phyloP scores from a whole-genome alignment of 2,888 invertebrate species.

The Lasioglossum leucozonium region DNA sequence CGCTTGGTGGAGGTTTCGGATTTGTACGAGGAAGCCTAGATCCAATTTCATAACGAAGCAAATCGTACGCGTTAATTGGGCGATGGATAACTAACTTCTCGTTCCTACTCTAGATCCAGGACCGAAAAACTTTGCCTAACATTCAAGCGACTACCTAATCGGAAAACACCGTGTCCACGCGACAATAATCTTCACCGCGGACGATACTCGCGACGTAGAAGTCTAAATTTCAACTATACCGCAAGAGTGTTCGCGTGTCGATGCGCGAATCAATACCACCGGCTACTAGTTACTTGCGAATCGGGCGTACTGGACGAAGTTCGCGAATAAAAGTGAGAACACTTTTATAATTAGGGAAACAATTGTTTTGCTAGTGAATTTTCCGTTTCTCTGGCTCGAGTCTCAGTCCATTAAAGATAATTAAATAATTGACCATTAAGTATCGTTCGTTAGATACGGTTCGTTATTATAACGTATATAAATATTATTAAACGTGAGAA shows the following conservation, averaged over 20 bases:
- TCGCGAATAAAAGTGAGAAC: background rate
- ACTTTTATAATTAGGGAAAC: background rate
- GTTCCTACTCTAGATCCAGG: background rate
- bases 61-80: background rate
- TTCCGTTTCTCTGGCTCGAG: background rate
- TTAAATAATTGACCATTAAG: background rate
- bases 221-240: background rate
- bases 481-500: background rate
- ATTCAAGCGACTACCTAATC: constrained; percentile 7
- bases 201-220: background rate
- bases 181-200: background rate
- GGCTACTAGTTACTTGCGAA: background rate
- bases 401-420: background rate
- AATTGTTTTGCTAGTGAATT: background rate
- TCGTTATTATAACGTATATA: background rate
- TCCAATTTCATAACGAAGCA: background rate
- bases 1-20: background rate
- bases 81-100: background rate
- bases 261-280: constrained; percentile 4
- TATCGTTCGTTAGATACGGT: background rate
- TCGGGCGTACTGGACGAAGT: background rate
- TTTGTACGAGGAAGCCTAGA: background rate
- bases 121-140: background rate
- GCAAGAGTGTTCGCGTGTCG: constrained; percentile 1
- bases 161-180: background rate